Evolutionary conservation across 53 echinoderm and acorn worm genomes (phyloP).

Genomic region (Mesocentrotus franciscanus): DNA sequence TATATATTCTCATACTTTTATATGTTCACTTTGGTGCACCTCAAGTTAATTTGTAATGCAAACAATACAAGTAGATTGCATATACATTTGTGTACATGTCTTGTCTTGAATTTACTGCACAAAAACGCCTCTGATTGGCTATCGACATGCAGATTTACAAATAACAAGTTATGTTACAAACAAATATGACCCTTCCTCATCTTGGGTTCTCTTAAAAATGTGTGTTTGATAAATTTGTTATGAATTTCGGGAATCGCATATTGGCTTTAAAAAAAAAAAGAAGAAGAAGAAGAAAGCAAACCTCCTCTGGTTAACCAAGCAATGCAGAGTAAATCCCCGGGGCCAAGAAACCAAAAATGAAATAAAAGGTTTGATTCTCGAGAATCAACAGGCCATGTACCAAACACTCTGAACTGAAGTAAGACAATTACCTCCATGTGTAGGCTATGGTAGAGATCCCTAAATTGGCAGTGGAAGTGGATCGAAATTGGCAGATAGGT

Average conservation of each 20-base stretch:
- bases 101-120: too few species aligned
- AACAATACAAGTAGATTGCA: too few species aligned
- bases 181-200: not conserved
- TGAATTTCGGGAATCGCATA: not conserved
- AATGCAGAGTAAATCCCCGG: not conserved
- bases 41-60: too few species aligned
- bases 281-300: not conserved
- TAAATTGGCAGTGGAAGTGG: slow-evolving; percentile 48
- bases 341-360: not conserved
- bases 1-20: too few species aligned
- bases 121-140: too few species aligned
- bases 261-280: not conserved
- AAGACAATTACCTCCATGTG: slow-evolving; percentile 14
- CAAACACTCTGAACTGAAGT: not conserved
- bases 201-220: not conserved
- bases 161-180: too few species aligned
- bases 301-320: slow-evolving; percentile 22
- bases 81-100: too few species aligned
- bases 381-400: not conserved
- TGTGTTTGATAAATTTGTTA: not conserved
- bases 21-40: too few species aligned
- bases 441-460: not conserved
- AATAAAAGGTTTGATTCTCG: not conserved
- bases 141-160: too few species aligned
- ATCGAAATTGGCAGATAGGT: slow-evolving; percentile 49